Evolutionary conservation across 92 coral and sea anemone species (phyloP).

Genomic region (Porites cylindrica): DNA sequence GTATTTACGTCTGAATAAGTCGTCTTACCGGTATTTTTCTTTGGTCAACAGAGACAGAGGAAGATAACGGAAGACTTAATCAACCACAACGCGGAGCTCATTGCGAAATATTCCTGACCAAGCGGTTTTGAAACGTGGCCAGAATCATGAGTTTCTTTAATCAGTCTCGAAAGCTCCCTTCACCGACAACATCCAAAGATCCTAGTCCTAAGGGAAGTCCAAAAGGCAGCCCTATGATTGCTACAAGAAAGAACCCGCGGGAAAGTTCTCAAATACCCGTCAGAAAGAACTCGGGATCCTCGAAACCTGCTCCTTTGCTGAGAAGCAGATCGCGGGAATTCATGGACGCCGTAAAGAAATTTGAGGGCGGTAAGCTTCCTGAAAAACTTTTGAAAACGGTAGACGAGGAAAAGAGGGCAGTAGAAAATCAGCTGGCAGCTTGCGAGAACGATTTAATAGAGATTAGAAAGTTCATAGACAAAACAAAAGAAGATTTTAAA

Average conservation of each 20-base stretch:
- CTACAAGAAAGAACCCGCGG: background rate
- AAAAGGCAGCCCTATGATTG: slow-evolving; percentile 10
- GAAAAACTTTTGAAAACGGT: slow-evolving; percentile 49
- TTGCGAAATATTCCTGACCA: background rate
- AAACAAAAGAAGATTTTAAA: slow-evolving; percentile 48
- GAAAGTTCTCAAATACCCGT: slow-evolving; percentile 44
- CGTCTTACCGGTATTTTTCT: background rate
- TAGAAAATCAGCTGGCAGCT: background rate
- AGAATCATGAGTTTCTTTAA: background rate
- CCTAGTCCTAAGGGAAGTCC: slow-evolving; percentile 25
- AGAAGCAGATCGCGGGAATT: slow-evolving; percentile 51
- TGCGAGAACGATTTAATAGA: slow-evolving; percentile 35
- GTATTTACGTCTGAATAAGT: background rate
- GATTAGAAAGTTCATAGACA: slow-evolving; percentile 29
- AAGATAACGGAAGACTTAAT: background rate
- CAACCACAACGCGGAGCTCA: background rate
- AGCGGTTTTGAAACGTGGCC: background rate
- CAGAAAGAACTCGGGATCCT: slow-evolving; percentile 3
- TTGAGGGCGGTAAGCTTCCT: slow-evolving; percentile 56
- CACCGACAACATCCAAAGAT: slow-evolving; percentile 11
- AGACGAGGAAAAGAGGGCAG: slow-evolving; percentile 34
- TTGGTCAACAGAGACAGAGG: background rate
- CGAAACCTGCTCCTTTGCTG: slow-evolving; percentile 42
- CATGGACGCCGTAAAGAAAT: slow-evolving; percentile 54
- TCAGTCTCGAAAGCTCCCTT: slow-evolving; percentile 42